Evolutionary conservation across 2,113 vertebrate species (phyloP).

Genomic region (Lichenostomus cassidix): DNA sequence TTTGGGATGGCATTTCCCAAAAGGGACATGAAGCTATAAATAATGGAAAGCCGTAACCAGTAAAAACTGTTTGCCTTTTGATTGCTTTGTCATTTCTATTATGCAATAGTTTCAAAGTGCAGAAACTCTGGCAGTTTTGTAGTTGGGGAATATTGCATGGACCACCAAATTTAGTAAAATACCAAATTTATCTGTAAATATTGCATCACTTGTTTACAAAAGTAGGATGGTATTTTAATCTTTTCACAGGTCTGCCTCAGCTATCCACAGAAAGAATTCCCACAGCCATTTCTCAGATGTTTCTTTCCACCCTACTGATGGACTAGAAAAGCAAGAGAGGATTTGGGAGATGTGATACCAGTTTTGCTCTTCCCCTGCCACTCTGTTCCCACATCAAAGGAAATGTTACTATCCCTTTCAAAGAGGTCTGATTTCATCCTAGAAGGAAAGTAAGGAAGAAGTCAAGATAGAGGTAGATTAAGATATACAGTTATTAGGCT

Average conservation of each 20-base stretch:
- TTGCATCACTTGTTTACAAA: neutral
- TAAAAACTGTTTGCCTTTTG: constrained; percentile 23
- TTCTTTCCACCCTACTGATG: neutral
- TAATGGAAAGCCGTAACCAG: neutral
- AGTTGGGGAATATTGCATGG: neutral
- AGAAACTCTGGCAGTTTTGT: neutral
- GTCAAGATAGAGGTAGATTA: neutral
- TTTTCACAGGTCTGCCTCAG: neutral
- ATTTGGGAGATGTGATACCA: neutral
- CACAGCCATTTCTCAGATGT: neutral
- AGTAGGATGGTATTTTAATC: neutral
- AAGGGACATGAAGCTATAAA: constrained; percentile 54
- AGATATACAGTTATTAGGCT: neutral
- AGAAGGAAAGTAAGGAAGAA: neutral
- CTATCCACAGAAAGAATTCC: neutral
- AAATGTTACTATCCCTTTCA: neutral
- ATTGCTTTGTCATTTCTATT: neutral
- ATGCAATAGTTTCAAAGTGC: constrained; percentile 6
- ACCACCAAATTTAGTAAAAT: neutral
- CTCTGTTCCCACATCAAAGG: neutral
- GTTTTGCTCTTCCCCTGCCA: neutral
- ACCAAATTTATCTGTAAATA: neutral
- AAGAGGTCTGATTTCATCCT: neutral
- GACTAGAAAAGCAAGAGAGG: neutral
- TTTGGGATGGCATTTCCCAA: constrained; percentile 60